Evolutionary conservation across 2,888 invertebrate genomes (phyloP), one percentile per base, ranked within the genome.

Genomic region (Ornithoptera alexandrae): DNA sequence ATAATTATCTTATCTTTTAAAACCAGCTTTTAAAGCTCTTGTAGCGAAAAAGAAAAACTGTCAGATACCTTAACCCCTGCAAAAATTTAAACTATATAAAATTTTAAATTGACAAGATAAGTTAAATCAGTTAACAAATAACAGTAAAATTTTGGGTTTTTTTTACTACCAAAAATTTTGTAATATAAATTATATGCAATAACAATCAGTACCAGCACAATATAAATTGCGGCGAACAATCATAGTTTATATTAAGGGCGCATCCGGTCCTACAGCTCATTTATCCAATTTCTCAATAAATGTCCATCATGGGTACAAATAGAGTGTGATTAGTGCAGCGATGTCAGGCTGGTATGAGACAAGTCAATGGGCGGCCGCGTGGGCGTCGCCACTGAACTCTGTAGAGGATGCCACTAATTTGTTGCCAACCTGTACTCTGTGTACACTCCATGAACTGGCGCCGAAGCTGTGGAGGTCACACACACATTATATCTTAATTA

Each of bases 341-440:
- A 15, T 57, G 61, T 42, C 68, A 30, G 20, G 30, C 61, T 67
- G 50, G 57, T 20, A 63, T 63, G 61, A 67, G 67, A 64, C 65
- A 80, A 86, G 84, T 88, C 85, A 89, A 88, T 87, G 85, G 86
- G 84, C 77, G 67, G 81, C 76, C 83, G 83, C 86, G 91, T 82
- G 86, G 81, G 81, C 70, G 79, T 84, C 86, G 84, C 76, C 87
- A 87, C 84, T 88, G 87, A 88, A 87, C 88, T 90, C 84, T 81
- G 84, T 85, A 83, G 84, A 90, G 90, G 92, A 91, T 88, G 87
- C 84, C 79, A 77, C 84, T 84, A 82, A 88, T 90, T 90, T 85
- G 85, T 83, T 85, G 81, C 82, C 83, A 84, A 81, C 83, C 78
- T 66, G 79, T 68, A 68, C 73, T 67, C 60, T 69, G 66, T 66